phyloP scores from a whole-genome alignment of 2,888 invertebrate species.

The Andrena flavipes region DNA sequence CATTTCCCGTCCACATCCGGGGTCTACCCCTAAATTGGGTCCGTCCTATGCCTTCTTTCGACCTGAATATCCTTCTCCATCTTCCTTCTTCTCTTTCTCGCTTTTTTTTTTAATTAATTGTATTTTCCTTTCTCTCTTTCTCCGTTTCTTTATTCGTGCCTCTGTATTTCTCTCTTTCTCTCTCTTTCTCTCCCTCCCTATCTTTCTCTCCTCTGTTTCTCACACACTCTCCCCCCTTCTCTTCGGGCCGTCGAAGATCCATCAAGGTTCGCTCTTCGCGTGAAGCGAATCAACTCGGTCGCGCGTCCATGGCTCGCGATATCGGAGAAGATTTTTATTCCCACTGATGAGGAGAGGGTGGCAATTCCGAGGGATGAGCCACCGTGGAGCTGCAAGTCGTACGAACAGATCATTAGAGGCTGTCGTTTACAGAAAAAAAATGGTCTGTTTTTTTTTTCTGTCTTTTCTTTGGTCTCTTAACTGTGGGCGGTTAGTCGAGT shows the following conservation, averaged over 20 bases:
- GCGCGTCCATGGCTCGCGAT: slow-evolving; percentile 48
- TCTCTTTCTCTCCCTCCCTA: not conserved
- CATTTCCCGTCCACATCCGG: slow-evolving; percentile 26
- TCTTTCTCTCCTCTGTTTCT: not conserved
- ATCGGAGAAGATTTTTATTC: slow-evolving; percentile 88
- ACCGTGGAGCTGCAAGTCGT: slow-evolving; percentile 94
- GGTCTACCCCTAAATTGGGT: not conserved
- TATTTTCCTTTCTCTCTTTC: not conserved
- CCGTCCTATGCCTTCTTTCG: slow-evolving; percentile 10
- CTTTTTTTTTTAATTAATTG: not conserved
- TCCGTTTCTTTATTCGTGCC: not conserved
- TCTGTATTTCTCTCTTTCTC: not conserved
- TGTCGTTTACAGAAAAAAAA: slow-evolving; percentile 32
- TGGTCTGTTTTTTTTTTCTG: slow-evolving; percentile 14
- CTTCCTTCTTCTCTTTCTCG: not conserved
- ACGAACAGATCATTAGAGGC: slow-evolving; percentile 71
- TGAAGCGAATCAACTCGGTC: slow-evolving; percentile 43
- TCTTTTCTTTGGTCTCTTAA: slow-evolving; percentile 18
- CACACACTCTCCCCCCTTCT: slow-evolving; percentile 16
- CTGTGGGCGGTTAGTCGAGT: slow-evolving; percentile 23
- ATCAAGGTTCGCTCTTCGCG: slow-evolving; percentile 47
- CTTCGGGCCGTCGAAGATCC: slow-evolving; percentile 53
- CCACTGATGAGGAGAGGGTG: slow-evolving; percentile 99
- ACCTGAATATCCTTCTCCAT: not conserved
- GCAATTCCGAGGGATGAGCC: slow-evolving; percentile 98